These are phyloP conservation scores for Tragopan temminckii DNA, from an alignment of 2,797 vertebrate genomes.

Conservation along the genomic window DNA sequence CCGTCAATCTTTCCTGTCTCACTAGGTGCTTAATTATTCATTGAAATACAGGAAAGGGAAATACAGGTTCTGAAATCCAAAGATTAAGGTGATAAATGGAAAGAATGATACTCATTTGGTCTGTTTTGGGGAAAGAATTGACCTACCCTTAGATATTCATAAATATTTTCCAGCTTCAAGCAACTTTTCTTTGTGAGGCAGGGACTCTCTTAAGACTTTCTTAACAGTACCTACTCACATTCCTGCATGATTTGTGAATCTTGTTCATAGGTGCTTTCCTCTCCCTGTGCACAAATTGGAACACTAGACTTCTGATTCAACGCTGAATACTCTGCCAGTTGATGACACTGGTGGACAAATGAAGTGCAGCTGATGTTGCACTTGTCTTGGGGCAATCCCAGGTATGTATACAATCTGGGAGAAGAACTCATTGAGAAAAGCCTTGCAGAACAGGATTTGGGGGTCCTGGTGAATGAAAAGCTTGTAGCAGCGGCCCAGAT, in stretches of 20 bases:
- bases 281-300: not conserved
- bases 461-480: no score
- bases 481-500: no score
- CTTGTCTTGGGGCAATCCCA: no score
- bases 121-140: not conserved
- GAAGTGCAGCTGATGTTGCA: no score
- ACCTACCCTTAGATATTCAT: not conserved
- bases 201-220: not conserved
- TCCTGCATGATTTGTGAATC: not conserved
- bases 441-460: no score
- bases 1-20: conserved; percentile 9
- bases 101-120: conserved; percentile 1
- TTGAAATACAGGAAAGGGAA: conserved; percentile 22
- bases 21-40: conserved; percentile 39
- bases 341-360: not conserved
- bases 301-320: not conserved
- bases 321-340: not conserved
- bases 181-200: not conserved
- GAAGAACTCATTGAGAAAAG: no score
- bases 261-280: not conserved
- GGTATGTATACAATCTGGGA: no score
- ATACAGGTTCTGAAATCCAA: conserved; percentile 46
- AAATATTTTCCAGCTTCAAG: conserved; percentile 18
- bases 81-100: conserved; percentile 25
- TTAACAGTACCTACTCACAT: not conserved